phyloP scores from a whole-genome alignment of 2,113 vertebrate species.

The Furnarius figulus region DNA sequence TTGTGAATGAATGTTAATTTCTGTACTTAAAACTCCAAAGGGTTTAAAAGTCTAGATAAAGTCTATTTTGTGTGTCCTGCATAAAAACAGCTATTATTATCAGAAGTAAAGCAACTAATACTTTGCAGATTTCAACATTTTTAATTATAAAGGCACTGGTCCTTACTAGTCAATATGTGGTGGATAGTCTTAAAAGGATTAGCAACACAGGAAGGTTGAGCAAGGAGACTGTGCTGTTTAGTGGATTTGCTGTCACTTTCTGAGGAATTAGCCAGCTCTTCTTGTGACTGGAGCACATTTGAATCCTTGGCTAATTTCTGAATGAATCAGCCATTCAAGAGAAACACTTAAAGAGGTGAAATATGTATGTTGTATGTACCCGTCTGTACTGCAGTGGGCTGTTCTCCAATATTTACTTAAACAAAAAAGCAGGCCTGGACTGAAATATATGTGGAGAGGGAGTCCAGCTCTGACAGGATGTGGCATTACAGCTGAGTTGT shows the following conservation, averaged over 20 bases:
- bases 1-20: background rate
- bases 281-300: background rate
- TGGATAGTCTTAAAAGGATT: background rate
- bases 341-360: background rate
- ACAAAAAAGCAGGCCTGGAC: background rate
- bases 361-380: background rate
- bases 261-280: constrained; percentile 4
- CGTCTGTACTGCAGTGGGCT: background rate
- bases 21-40: background rate
- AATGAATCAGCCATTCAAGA: constrained; percentile 31
- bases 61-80: background rate
- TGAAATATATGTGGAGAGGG: background rate
- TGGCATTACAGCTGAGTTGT: background rate
- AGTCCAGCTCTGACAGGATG: background rate
- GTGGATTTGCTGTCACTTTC: constrained; percentile 17
- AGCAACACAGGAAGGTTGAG: background rate
- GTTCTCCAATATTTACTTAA: background rate
- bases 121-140: background rate
- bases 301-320: constrained; percentile 26
- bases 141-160: background rate
- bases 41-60: background rate
- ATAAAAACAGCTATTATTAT: background rate
- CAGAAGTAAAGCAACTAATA: background rate
- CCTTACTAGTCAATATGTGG: background rate
- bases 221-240: background rate